Conservation (phyloP, 2,888 invertebrate genomes). For the Dioctria rufipes region DNA sequence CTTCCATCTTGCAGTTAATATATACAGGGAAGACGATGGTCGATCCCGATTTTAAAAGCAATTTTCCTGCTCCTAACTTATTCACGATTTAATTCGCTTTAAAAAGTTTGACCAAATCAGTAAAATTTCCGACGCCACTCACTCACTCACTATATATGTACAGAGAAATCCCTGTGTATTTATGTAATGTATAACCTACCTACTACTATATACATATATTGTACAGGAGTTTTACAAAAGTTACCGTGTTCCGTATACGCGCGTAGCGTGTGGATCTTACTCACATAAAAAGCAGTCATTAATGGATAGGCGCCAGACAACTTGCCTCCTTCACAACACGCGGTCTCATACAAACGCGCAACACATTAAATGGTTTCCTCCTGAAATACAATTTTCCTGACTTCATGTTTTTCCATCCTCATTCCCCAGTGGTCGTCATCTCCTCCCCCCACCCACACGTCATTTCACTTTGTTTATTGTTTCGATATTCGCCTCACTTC, state of each 20-base stretch:
- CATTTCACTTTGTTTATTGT: slow-evolving; percentile 16
- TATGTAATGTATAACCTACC: neutral
- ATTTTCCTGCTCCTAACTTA: neutral
- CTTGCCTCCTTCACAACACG: slow-evolving; percentile 51
- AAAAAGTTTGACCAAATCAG: slow-evolving; percentile 40
- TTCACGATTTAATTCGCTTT: slow-evolving; percentile 29
- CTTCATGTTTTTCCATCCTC: neutral
- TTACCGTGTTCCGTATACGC: neutral
- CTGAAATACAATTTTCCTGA: slow-evolving; percentile 25
- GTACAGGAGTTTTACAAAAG: neutral
- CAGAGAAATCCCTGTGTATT: neutral
- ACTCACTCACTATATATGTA: too few relatives aligned
- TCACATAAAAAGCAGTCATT: slow-evolving; percentile 51
- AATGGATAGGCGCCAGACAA: slow-evolving; percentile 58
- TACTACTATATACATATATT: neutral
- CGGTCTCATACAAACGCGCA: neutral
- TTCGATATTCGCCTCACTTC: neutral
- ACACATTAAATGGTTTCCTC: slow-evolving; percentile 31
- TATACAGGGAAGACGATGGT: neutral
- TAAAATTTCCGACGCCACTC: slow-evolving; percentile 11
- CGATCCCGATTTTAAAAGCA: neutral
- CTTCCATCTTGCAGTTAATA: neutral
- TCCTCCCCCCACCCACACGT: neutral
- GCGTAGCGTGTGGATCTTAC: slow-evolving; percentile 7
- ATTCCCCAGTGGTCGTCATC: neutral